phyloP scores from a whole-genome alignment of 2,797 vertebrate species.

The Ibycter americanus region DNA sequence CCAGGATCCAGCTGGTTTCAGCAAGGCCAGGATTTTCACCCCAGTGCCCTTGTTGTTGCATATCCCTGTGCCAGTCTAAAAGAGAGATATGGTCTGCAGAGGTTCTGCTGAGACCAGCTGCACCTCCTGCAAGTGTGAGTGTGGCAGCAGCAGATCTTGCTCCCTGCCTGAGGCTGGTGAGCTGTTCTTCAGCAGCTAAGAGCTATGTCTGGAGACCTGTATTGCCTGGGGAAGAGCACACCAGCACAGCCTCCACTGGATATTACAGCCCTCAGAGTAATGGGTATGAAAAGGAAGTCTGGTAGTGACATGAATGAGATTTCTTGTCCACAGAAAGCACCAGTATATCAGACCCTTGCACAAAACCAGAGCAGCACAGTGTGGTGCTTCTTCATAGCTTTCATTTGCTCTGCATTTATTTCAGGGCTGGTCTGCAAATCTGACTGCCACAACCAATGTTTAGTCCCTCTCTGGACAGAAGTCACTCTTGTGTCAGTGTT shows the following conservation, averaged over 20 bases:
- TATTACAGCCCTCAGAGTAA: not conserved
- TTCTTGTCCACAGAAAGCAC: not conserved
- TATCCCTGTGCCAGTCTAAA: not conserved
- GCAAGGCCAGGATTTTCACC: not conserved
- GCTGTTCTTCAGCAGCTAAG: not conserved
- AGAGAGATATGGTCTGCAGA: not conserved
- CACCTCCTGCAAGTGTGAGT: not conserved
- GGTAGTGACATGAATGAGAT: not conserved
- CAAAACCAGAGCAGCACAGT: accelerated
- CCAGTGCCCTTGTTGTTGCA: accelerated
- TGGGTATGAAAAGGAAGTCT: not conserved
- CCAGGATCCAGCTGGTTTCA: not conserved
- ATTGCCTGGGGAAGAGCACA: not conserved
- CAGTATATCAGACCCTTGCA: not conserved
- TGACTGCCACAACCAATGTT: not conserved
- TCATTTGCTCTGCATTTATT: not conserved
- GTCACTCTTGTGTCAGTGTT: not conserved
- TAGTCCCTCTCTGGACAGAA: not conserved
- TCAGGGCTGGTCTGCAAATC: not conserved
- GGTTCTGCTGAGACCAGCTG: not conserved
- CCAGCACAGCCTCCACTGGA: not conserved
- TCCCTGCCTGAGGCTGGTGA: not conserved
- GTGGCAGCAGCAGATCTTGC: not conserved
- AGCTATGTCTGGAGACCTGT: not conserved
- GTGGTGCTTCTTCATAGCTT: not conserved